A percentile compares a stretch with the other conserved stretches of the same genome.
phyloP scores from a whole-genome alignment of 2,888 invertebrate species.

The Chrysomela aeneicollis region DNA sequence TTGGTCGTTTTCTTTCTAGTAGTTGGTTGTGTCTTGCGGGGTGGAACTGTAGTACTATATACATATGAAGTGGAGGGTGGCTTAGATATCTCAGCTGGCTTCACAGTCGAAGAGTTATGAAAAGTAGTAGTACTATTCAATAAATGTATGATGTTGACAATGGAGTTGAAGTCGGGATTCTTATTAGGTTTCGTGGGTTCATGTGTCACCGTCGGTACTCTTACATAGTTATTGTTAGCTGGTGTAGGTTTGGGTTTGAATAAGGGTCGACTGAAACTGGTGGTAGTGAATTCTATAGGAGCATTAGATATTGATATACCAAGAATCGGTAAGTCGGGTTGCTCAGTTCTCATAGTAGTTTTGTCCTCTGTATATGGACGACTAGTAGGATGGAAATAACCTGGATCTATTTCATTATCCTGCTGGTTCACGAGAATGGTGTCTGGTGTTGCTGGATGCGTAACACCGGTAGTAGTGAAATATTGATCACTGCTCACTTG shows the following conservation, averaged over 20 bases:
- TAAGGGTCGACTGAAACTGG: constrained; percentile 61
- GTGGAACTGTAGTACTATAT: constrained; percentile 48
- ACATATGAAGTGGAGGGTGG: constrained; percentile 62
- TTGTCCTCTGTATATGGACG: constrained; percentile 47
- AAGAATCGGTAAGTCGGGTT: constrained; percentile 50
- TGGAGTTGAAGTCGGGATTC: constrained; percentile 64
- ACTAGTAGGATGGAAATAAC: constrained; percentile 51
- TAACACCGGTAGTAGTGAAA: constrained; percentile 55
- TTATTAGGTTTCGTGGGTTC: constrained; percentile 51
- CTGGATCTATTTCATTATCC: constrained; percentile 60
- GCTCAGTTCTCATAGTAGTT: constrained; percentile 49
- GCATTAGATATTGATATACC: constrained; percentile 57
- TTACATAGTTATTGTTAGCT: constrained; percentile 63
- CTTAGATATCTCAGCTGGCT: constrained; percentile 42
- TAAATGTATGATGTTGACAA: constrained; percentile 71
- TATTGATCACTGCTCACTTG: constrained; percentile 51
- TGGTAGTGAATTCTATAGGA: constrained; percentile 53
- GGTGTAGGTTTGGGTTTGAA: constrained; percentile 58
- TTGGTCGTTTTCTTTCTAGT: constrained; percentile 55
- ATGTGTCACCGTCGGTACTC: constrained; percentile 66
- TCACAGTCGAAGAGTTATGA: constrained; percentile 51
- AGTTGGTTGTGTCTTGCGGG: constrained; percentile 44
- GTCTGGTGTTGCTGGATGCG: constrained; percentile 65
- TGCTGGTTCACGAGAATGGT: constrained; percentile 69
- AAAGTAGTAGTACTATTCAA: constrained; percentile 64